Conservation (phyloP, 1,140 invertebrate genomes). For the Drosophila aff. region DNA sequence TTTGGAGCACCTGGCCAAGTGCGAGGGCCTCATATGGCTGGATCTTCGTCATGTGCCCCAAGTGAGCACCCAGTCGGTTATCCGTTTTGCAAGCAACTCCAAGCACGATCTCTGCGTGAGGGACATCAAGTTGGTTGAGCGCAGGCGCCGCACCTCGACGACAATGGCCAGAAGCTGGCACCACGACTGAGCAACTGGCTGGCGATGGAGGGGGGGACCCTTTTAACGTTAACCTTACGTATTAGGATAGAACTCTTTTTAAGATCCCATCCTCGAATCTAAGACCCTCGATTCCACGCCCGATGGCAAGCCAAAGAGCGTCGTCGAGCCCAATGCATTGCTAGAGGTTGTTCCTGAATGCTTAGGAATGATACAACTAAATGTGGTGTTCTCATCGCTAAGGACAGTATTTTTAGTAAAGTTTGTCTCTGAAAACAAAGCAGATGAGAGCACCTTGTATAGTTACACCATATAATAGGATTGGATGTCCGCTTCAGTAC, state of each 20-base stretch:
- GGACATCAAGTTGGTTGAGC: conserved; percentile 90
- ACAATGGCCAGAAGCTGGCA: conserved; percentile 46
- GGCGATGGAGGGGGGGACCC: conserved; percentile 20
- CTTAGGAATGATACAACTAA: not conserved
- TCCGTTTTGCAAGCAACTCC: conserved; percentile 92
- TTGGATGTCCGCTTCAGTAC: conserved; percentile 1
- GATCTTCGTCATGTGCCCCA: conserved; percentile 92
- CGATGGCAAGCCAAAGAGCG: conserved; percentile 46
- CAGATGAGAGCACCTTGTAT: not conserved
- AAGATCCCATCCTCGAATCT: conserved; percentile 9
- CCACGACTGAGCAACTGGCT: conserved; percentile 49
- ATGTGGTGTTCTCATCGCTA: not conserved
- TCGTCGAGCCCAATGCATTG: conserved; percentile 27
- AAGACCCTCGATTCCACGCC: conserved; percentile 4
- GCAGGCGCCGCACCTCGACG: conserved; percentile 45
- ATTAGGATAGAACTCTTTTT: conserved; percentile 22
- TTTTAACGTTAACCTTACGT: conserved; percentile 21
- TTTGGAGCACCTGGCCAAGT: conserved; percentile 90
- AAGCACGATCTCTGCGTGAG: conserved; percentile 90
- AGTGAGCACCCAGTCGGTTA: conserved; percentile 91
- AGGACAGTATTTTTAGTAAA: not conserved
- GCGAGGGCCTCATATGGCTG: conserved; percentile 87
- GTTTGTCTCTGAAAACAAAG: not conserved
- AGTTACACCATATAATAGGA: not conserved
- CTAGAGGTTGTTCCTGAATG: conserved; percentile 3